Conservation (phyloP, 2,797 vertebrate genomes). For the Etheostoma nigrum region DNA sequence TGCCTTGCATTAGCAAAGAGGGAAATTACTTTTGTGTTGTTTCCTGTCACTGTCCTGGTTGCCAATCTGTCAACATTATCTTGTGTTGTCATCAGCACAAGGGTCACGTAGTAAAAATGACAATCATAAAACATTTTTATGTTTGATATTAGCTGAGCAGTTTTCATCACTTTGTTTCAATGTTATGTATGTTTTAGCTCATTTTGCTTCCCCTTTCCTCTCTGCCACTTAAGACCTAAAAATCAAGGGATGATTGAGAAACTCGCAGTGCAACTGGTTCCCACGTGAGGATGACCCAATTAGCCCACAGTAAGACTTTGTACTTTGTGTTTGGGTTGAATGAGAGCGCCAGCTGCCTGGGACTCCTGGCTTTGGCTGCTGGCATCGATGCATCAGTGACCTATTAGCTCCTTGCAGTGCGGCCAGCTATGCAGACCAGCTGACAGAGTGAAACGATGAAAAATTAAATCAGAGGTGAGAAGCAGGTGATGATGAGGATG, state of each 20-base stretch:
- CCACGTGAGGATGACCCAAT: constrained; percentile 79
- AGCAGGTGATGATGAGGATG: constrained; percentile 22
- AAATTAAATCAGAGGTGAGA: constrained; percentile 51
- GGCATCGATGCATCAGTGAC: constrained; percentile 64
- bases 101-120: neutral
- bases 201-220: constrained; percentile 4
- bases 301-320: constrained; percentile 81
- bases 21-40: constrained; percentile 40
- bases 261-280: constrained; percentile 61
- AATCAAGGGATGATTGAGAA: constrained; percentile 50
- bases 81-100: neutral
- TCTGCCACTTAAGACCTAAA: constrained; percentile 21
- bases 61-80: constrained; percentile 17
- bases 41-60: constrained; percentile 46
- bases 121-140: neutral
- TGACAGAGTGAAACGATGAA: constrained; percentile 32
- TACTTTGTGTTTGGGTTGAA: constrained; percentile 74
- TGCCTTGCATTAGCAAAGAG: constrained; percentile 24
- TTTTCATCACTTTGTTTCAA: neutral
- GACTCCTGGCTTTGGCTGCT: constrained; percentile 69
- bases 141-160: neutral
- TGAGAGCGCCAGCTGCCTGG: constrained; percentile 75
- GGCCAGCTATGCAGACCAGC: constrained; percentile 10
- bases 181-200: neutral
- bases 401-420: constrained; percentile 52